Evolutionary conservation across 2,797 vertebrate species (phyloP).

Genomic region (Rhodeus uyekii): DNA sequence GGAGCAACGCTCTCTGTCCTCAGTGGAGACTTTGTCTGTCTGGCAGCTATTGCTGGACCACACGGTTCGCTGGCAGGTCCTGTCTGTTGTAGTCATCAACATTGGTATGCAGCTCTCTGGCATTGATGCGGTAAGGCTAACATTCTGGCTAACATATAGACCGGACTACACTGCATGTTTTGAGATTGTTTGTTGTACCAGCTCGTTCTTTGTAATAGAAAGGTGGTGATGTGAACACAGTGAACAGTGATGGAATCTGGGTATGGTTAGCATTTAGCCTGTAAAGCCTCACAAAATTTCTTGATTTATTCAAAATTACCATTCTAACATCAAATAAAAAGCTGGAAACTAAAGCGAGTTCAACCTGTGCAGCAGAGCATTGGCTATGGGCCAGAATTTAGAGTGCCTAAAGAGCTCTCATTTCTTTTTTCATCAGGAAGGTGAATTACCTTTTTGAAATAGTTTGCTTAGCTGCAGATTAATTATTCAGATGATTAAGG

Average conservation of each 20-base stretch:
- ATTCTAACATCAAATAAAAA: constrained; percentile 5
- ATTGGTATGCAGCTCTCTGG: constrained; percentile 92
- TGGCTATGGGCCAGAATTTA: not conserved
- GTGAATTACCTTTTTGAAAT: constrained; percentile 57
- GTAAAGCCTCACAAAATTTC: constrained; percentile 3
- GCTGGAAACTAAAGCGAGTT: not conserved
- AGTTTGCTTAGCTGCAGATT: constrained; percentile 58
- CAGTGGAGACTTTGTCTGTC: constrained; percentile 76
- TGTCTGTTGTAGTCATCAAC: constrained; percentile 86
- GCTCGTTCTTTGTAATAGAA: not conserved
- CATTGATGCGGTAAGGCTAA: constrained; percentile 85
- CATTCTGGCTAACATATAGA: constrained; percentile 36
- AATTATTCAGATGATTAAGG: constrained; percentile 69
- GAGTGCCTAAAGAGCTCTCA: not conserved
- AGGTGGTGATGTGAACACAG: not conserved
- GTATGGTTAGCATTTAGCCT: not conserved
- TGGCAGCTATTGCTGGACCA: constrained; percentile 78
- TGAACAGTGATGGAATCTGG: not conserved
- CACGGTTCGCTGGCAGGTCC: constrained; percentile 82
- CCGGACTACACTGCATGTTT: not conserved
- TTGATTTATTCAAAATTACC: no score
- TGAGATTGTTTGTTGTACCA: not conserved
- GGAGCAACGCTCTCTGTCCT: constrained; percentile 83
- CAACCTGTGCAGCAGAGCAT: not conserved
- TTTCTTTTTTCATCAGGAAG: constrained; percentile 28